These are phyloP conservation scores for Sturnus vulgaris DNA, from an alignment of 2,113 vertebrate genomes.

Conservation along the genomic window DNA sequence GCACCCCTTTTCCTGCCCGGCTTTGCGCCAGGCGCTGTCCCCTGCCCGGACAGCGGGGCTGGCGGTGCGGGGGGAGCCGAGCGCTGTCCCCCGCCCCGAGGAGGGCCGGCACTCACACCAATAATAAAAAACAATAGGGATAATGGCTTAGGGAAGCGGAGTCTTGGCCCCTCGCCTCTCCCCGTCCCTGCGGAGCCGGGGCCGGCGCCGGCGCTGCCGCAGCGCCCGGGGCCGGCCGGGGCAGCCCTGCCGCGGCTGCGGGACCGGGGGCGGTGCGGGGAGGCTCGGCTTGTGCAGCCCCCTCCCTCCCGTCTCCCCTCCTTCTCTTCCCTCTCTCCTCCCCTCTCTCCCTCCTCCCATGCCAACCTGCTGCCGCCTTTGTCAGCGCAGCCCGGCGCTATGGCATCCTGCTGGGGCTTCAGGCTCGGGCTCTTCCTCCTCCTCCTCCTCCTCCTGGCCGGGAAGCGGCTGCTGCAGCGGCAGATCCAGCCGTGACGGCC, in stretches of 20 bases:
- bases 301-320: not conserved
- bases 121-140: not conserved
- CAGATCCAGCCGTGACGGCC: constrained; percentile 1
- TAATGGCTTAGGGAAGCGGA: not conserved
- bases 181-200: not conserved
- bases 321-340: not conserved
- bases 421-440: not conserved
- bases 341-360: not conserved
- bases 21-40: not conserved
- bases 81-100: not conserved
- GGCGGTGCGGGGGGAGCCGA: not conserved
- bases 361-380: constrained; percentile 45
- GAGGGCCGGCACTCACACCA: no score
- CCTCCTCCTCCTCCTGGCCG: not conserved
- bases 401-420: constrained; percentile 33
- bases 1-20: not conserved
- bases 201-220: not conserved
- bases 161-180: not conserved
- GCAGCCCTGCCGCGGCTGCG: not conserved
- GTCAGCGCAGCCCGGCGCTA: constrained; percentile 44
- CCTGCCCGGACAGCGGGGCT: not conserved
- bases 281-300: constrained; percentile 9
- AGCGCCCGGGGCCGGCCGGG: not conserved
- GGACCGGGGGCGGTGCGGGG: not conserved
- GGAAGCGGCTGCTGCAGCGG: constrained; percentile 35